Conservation (phyloP, 1,140 invertebrate species). For the roundworm (Caenorhabditis elegans) region DNA sequence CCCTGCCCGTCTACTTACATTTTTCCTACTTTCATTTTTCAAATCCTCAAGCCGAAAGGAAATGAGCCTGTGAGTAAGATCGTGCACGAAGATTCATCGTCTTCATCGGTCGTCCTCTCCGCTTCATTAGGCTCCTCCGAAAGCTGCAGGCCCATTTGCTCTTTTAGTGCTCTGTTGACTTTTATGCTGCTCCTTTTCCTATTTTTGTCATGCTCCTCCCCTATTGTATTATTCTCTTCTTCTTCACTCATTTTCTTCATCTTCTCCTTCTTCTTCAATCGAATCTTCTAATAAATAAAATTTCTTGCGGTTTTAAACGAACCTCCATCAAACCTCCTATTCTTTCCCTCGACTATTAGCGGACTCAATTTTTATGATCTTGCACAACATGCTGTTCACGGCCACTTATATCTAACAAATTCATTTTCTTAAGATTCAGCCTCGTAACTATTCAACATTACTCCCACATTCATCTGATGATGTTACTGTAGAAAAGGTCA, state of each 20-base stretch:
- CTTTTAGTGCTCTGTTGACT: constrained; percentile 17
- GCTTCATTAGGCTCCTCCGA: constrained; percentile 5
- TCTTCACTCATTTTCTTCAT: not conserved
- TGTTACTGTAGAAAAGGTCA: not conserved
- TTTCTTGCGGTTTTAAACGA: constrained; percentile 26
- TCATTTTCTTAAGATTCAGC: not conserved
- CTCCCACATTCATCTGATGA: not conserved
- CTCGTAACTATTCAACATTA: not conserved
- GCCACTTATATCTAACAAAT: constrained; percentile 10
- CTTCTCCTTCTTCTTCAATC: not conserved
- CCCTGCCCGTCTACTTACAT: not conserved
- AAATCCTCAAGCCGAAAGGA: not conserved
- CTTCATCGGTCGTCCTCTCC: not conserved
- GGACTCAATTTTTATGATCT: not conserved
- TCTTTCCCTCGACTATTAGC: constrained; percentile 2
- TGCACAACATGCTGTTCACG: constrained; percentile 2
- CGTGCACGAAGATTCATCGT: constrained; percentile 14
- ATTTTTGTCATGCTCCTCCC: not conserved
- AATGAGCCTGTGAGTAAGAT: not conserved
- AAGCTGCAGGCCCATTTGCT: not conserved
- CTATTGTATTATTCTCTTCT: not conserved
- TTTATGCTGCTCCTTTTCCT: not conserved
- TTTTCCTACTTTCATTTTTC: constrained; percentile 18
- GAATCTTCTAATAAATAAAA: constrained; percentile 29
- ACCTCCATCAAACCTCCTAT: constrained; percentile 20